A percentile compares a stretch with the other conserved stretches of the same genome.
Conservation (phyloP, 2,797 vertebrate genomes). For the Micrastur ruficollis region DNA sequence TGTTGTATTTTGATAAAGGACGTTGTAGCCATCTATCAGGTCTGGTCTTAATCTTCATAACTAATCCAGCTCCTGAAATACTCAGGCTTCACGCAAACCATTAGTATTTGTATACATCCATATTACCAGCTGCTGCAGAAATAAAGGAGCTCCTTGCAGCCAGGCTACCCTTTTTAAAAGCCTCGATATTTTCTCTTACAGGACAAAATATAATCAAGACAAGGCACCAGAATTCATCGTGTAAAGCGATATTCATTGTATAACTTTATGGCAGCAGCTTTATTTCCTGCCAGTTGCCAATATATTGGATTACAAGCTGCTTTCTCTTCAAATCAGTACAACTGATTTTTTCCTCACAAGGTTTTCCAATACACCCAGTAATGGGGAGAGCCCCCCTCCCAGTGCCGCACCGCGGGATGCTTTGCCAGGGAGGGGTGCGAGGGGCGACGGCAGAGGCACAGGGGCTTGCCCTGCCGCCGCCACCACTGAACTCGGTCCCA, state of each 20-base stretch:
- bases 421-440: neutral
- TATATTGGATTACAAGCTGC: neutral
- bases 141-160: neutral
- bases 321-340: neutral
- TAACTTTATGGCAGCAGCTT: neutral
- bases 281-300: neutral
- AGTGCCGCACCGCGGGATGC: neutral
- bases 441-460: neutral
- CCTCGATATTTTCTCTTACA: neutral
- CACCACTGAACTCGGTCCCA: neutral
- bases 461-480: neutral
- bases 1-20: neutral
- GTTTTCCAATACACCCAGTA: neutral
- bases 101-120: neutral
- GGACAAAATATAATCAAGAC: neutral
- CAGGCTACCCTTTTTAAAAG: neutral
- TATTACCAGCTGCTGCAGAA: neutral
- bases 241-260: neutral
- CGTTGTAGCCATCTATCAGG: neutral
- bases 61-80: neutral
- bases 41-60: neutral
- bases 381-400: rapidly evolving
- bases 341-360: neutral
- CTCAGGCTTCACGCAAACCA: neutral
- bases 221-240: neutral